Percentiles rank a stretch among this genome's conserved stretches.
phyloP scores from a whole-genome alignment of 1,140 invertebrate species.

The Polyergus mexicanus region DNA sequence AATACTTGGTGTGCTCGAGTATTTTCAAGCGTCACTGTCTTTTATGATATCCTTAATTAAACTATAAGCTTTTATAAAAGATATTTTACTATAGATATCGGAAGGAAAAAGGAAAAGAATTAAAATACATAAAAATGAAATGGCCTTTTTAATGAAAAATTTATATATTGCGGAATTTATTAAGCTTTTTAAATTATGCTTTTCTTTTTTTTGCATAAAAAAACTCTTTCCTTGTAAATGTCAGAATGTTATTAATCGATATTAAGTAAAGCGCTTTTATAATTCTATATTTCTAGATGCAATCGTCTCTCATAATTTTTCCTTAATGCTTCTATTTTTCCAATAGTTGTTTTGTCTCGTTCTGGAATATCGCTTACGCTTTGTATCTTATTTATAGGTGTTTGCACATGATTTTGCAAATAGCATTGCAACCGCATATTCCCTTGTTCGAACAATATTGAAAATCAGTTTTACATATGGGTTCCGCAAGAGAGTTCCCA shows the following conservation, averaged over 20 bases:
- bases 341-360: background rate
- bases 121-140: background rate
- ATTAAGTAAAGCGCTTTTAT: constrained; percentile 3
- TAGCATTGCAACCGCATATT: background rate
- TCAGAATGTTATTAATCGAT: constrained; percentile 2
- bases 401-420: constrained; percentile 37
- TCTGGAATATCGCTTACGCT: background rate
- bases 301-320: constrained; percentile 21
- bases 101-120: background rate
- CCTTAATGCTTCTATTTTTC: constrained; percentile 11
- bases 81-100: background rate
- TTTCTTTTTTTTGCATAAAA: background rate
- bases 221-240: background rate
- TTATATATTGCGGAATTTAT: constrained; percentile 5
- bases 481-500: background rate
- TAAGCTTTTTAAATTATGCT: background rate
- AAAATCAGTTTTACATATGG: constrained; percentile 27
- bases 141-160: background rate
- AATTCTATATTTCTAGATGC: background rate
- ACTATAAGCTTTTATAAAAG: background rate
- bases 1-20: background rate
- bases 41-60: constrained; percentile 15
- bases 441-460: background rate
- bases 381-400: constrained; percentile 28
- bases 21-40: constrained; percentile 3